phyloP scores from a whole-genome alignment of 2,888 invertebrate species.

The Perithous albicinctus region DNA sequence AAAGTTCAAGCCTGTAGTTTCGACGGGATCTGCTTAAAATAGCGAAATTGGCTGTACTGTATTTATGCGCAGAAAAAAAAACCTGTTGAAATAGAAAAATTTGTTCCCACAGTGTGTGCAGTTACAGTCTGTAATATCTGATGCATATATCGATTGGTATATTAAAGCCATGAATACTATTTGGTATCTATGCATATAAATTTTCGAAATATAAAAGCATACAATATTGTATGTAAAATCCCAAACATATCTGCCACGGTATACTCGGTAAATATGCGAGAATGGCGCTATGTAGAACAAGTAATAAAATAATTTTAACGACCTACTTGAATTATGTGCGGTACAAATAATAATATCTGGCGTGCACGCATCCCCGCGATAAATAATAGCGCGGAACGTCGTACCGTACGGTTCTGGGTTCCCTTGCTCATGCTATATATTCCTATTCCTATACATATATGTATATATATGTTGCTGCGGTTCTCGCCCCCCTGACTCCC shows the following conservation, averaged over 20 bases:
- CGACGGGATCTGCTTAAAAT: no score
- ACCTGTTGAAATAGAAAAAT: no score
- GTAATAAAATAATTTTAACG: slow-evolving; percentile 83
- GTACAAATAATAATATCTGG: slow-evolving; percentile 82
- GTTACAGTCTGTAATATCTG: no score
- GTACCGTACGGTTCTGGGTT: slow-evolving; percentile 48
- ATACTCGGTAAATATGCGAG: slow-evolving; percentile 43
- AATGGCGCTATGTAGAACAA: slow-evolving; percentile 75
- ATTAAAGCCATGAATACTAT: background rate
- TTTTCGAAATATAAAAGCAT: background rate
- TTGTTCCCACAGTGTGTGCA: no score
- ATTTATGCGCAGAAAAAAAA: no score
- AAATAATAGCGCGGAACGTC: slow-evolving; percentile 76
- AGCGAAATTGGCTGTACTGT: no score
- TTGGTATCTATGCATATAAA: background rate
- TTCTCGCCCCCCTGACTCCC: slow-evolving; percentile 39
- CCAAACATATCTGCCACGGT: slow-evolving; percentile 12
- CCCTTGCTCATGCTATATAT: slow-evolving; percentile 43
- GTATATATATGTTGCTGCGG: slow-evolving; percentile 22
- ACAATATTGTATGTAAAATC: slow-evolving; percentile 14
- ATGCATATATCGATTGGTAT: no score
- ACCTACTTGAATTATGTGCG: slow-evolving; percentile 82
- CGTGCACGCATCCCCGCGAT: slow-evolving; percentile 80
- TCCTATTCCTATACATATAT: slow-evolving; percentile 41
- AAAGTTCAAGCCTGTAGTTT: no score